A percentile compares a stretch with the other conserved stretches of the same genome.
These are phyloP conservation scores for Bettongia penicillata DNA, from an alignment of 2,113 vertebrate species.

Conservation along the genomic window DNA sequence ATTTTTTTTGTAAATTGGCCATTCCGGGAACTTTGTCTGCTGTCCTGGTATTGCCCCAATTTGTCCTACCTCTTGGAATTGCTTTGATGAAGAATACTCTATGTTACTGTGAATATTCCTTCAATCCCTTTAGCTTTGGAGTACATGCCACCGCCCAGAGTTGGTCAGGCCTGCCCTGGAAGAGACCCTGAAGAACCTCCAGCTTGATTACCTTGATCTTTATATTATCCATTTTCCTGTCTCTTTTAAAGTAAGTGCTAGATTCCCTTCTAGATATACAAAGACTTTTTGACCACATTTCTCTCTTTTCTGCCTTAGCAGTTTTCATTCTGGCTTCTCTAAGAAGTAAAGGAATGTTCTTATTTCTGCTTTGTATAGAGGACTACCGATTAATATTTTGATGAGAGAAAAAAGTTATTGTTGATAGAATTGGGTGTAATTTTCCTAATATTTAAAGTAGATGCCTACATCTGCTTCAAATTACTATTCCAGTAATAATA, in stretches of 20 bases:
- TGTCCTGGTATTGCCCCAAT: accelerated
- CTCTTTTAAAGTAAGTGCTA: conserved; percentile 84
- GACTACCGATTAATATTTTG: not conserved
- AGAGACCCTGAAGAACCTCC: conserved; percentile 82
- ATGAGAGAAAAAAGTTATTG: no score
- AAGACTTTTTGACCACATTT: not conserved
- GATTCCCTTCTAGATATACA: not conserved
- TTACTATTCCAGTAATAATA: not conserved
- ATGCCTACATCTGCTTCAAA: no score
- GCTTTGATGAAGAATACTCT: not conserved
- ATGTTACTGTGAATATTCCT: not conserved
- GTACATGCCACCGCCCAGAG: conserved; percentile 83
- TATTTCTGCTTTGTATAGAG: not conserved
- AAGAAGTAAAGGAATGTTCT: not conserved
- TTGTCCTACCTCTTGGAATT: not conserved
- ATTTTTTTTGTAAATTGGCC: not conserved
- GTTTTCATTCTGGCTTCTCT: not conserved
- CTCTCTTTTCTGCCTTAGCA: not conserved
- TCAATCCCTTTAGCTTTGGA: conserved; percentile 82
- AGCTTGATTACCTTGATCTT: conserved; percentile 89
- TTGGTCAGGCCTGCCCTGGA: conserved; percentile 84
- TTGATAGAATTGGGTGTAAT: not conserved
- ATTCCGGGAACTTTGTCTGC: not conserved
- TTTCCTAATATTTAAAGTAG: not conserved
- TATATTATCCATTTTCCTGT: conserved; percentile 86